Conservation (phyloP, 2,113 vertebrate species). For the Hipposideros armiger region DNA sequence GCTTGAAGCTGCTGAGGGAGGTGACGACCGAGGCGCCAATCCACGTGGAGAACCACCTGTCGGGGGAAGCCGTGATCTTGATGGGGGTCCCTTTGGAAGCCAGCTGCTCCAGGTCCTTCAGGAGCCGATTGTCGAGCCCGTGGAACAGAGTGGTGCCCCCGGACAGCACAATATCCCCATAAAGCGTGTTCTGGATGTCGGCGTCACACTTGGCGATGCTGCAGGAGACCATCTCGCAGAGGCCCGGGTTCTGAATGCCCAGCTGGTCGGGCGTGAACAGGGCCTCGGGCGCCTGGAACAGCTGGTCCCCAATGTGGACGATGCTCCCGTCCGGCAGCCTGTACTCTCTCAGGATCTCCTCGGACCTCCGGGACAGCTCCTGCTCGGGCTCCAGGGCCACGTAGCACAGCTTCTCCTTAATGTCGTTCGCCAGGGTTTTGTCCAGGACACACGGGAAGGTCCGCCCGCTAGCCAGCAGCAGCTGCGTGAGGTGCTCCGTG, state of each 20-base stretch:
- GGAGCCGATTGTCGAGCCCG: slow-evolving; percentile 79
- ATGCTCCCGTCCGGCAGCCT: slow-evolving; percentile 53
- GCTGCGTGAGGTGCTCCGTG: slow-evolving; percentile 80
- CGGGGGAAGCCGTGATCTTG: slow-evolving; percentile 53
- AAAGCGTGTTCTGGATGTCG: slow-evolving; percentile 51
- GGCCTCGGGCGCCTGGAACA: slow-evolving; percentile 78
- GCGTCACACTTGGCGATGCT: slow-evolving; percentile 39
- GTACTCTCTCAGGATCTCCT: slow-evolving; percentile 55
- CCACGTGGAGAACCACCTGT: slow-evolving; percentile 83
- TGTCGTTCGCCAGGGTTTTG: slow-evolving; percentile 74
- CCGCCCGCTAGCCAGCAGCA: slow-evolving; percentile 78
- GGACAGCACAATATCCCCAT: slow-evolving; percentile 51
- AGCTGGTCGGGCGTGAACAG: slow-evolving; percentile 72
- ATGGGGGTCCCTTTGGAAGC: slow-evolving; percentile 73
- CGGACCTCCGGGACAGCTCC: slow-evolving; percentile 53
- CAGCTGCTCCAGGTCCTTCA: slow-evolving; percentile 76
- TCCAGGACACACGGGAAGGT: slow-evolving; percentile 79
- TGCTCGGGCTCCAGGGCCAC: slow-evolving; percentile 71
- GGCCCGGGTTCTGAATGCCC: slow-evolving; percentile 44
- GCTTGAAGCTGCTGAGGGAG: slow-evolving; percentile 82
- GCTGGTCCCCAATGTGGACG: slow-evolving; percentile 62
- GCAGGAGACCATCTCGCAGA: slow-evolving; percentile 67
- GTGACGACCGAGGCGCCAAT: slow-evolving; percentile 82
- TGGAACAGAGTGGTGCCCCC: slow-evolving; percentile 72
- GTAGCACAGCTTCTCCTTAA: slow-evolving; percentile 87